Conservation (phyloP, 2,888 invertebrate species). For the Pammene aurita region DNA sequence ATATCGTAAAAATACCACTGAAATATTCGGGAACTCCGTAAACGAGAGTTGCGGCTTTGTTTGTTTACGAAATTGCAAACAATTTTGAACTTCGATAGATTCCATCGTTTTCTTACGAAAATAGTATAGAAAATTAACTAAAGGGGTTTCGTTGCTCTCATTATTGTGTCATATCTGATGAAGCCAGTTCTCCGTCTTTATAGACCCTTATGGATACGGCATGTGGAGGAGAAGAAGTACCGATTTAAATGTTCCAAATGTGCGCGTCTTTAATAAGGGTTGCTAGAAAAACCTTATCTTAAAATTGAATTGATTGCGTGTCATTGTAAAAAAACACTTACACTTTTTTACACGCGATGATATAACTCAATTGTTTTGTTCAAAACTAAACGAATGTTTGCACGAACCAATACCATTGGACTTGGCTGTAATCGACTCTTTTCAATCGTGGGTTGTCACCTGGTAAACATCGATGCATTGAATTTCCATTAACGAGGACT, state of each 20-base stretch:
- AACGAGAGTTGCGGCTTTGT: slow-evolving; percentile 26
- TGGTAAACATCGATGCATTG: slow-evolving; percentile 29
- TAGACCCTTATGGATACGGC: too few relatives aligned
- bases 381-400: slow-evolving; percentile 11
- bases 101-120: not conserved
- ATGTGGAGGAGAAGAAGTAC: too few relatives aligned
- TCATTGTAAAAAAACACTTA: slow-evolving; percentile 11
- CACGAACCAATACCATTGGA: slow-evolving; percentile 30
- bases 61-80: slow-evolving; percentile 27
- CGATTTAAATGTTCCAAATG: too few relatives aligned
- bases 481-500: slow-evolving; percentile 27
- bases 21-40: slow-evolving; percentile 40
- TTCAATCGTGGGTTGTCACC: slow-evolving; percentile 31
- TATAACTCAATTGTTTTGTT: slow-evolving; percentile 13
- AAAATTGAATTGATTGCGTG: not conserved
- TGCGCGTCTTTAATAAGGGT: not conserved
- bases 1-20: slow-evolving; percentile 45
- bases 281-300: too few relatives aligned
- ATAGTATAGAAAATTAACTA: not conserved
- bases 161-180: too few relatives aligned
- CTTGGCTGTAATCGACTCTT: slow-evolving; percentile 6
- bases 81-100: slow-evolving; percentile 24
- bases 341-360: slow-evolving; percentile 3
- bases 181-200: too few relatives aligned
- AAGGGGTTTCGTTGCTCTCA: too few relatives aligned